Evolutionary conservation across 2,888 invertebrate genomes (phyloP).

Genomic region (Cantharis rufa): DNA sequence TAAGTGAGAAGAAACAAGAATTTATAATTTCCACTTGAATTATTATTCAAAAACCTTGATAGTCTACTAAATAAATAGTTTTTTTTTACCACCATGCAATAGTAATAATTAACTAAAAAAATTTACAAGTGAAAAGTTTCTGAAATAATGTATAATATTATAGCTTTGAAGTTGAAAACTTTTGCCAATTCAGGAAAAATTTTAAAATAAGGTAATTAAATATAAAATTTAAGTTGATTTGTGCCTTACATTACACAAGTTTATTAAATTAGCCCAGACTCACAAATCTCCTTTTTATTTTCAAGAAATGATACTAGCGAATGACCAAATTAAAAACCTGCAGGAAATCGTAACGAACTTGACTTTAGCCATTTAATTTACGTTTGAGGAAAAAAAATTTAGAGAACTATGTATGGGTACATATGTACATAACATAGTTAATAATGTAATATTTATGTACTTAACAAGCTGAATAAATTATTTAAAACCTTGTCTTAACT

Average conservation of each 20-base stretch:
- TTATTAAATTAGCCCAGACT: neutral
- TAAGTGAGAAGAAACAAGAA: no score
- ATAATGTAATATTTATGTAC: neutral
- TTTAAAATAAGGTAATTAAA: neutral
- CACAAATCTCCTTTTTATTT: neutral
- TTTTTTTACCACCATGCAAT: no score
- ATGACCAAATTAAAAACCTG: neutral
- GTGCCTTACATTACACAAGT: neutral
- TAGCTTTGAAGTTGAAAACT: neutral
- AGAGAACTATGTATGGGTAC: neutral
- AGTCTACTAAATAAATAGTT: no score
- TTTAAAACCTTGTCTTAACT: neutral
- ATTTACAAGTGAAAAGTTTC: neutral
- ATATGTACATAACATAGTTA: neutral
- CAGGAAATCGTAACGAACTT: neutral
- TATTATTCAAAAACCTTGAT: no score
- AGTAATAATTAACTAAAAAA: neutral
- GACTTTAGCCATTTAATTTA: neutral
- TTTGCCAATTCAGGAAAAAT: neutral
- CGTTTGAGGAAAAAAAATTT: neutral
- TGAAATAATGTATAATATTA: neutral
- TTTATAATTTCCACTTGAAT: no score
- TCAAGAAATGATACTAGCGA: neutral
- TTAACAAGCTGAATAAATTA: neutral
- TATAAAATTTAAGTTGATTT: neutral